phyloP scores from a whole-genome alignment of 2,888 invertebrate genomes.

The Erebia ligea region DNA sequence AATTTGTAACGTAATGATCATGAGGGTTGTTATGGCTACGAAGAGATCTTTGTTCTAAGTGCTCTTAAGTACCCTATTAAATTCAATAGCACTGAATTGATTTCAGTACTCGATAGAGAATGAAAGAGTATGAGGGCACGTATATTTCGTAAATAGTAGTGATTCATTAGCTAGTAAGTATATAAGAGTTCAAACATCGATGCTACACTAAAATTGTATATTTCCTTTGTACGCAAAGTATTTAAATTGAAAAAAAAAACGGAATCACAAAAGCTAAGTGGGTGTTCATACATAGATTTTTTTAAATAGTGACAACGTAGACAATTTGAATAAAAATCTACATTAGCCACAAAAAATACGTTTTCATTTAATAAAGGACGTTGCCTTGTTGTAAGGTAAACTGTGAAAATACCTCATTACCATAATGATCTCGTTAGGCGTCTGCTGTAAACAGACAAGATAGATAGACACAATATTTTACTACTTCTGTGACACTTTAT shows the following conservation, averaged over 20 bases:
- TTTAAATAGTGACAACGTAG: background rate
- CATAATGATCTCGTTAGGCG: constrained; percentile 14
- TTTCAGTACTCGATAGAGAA: constrained; percentile 10
- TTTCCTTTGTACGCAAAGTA: no score
- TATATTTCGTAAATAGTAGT: background rate
- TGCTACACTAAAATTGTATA: no score
- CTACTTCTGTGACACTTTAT: background rate
- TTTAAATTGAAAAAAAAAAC: no score
- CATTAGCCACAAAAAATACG: constrained; percentile 2
- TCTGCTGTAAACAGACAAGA: constrained; percentile 9
- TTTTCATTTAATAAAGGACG: constrained; percentile 3
- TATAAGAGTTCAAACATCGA: background rate
- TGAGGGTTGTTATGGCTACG: constrained; percentile 28
- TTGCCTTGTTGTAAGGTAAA: background rate
- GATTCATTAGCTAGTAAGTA: background rate
- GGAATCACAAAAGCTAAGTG: background rate
- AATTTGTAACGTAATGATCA: constrained; percentile 28
- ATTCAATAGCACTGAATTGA: constrained; percentile 21
- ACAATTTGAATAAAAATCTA: background rate
- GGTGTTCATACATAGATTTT: background rate
- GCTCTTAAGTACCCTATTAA: constrained; percentile 26
- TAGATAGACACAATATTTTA: constrained; percentile 16
- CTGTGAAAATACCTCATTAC: constrained; percentile 9
- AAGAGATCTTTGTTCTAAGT: constrained; percentile 33
- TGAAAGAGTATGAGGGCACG: constrained; percentile 1